Evolutionary conservation across 2,797 vertebrate genomes (phyloP).

Genomic region (Microhierax caerulescens): DNA sequence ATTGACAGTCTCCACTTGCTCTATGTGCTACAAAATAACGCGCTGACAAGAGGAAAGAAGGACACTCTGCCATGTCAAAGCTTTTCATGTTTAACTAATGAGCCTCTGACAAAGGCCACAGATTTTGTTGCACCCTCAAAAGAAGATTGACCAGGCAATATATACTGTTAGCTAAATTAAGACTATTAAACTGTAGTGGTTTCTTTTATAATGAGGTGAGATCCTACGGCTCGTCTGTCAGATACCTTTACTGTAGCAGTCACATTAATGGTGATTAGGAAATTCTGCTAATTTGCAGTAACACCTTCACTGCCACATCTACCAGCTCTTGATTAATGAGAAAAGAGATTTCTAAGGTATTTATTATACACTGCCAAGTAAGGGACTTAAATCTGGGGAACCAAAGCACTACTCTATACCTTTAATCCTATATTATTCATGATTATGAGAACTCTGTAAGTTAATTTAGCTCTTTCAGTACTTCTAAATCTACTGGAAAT

Average conservation of each 20-base stretch:
- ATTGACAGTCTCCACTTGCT: not conserved
- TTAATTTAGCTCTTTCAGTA: not conserved
- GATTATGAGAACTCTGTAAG: not conserved
- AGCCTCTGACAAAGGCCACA: not conserved
- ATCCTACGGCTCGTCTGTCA: not conserved
- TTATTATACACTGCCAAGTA: not conserved
- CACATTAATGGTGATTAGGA: not conserved
- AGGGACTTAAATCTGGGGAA: not conserved
- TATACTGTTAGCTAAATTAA: not conserved
- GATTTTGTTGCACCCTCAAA: not conserved
- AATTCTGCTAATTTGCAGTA: conserved; percentile 20
- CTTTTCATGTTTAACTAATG: not conserved
- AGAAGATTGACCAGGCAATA: not conserved
- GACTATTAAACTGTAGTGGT: not conserved
- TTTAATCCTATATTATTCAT: not conserved
- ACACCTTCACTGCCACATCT: conserved; percentile 22
- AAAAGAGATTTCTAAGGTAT: not conserved
- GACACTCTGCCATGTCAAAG: not conserved
- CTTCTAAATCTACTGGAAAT: not conserved
- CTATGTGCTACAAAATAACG: fast-evolving
- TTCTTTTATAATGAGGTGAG: conserved; percentile 1
- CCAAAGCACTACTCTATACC: not conserved
- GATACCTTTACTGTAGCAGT: not conserved
- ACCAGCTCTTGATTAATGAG: not conserved
- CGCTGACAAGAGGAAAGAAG: fast-evolving